phyloP scores from a whole-genome alignment of 35 echinoderm and acorn worm species.

The Stichopus chloronotus region DNA sequence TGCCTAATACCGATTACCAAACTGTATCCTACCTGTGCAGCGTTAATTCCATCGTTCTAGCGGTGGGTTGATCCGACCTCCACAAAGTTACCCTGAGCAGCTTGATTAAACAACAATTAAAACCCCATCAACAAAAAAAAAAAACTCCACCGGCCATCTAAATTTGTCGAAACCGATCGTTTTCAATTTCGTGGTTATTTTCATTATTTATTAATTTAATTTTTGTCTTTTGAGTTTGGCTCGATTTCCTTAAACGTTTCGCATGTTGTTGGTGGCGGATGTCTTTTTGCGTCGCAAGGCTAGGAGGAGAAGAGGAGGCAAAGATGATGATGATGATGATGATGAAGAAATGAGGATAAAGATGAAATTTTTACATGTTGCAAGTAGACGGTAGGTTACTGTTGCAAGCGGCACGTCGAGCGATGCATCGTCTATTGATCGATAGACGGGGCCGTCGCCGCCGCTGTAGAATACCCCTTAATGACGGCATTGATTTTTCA shows the following conservation, averaged over 20 bases:
- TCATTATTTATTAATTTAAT: neutral
- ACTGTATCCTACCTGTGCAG: no score
- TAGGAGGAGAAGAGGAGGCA: neutral
- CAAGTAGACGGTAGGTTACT: conserved; percentile 39
- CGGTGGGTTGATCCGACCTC: conserved; percentile 22
- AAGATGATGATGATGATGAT: neutral
- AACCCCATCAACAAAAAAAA: neutral
- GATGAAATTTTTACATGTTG: neutral
- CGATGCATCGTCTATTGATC: conserved; percentile 9
- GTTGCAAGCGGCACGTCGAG: neutral
- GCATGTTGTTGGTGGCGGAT: neutral
- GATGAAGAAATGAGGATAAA: neutral
- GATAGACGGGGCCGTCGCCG: conserved; percentile 2
- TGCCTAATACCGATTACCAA: no score
- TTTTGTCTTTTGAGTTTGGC: neutral
- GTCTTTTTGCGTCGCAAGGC: neutral
- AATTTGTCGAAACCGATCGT: neutral
- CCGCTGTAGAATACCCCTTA: conserved; percentile 10
- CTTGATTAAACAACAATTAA: conserved; percentile 60
- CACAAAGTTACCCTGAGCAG: conserved; percentile 21
- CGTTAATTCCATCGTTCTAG: neutral
- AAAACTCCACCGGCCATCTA: neutral
- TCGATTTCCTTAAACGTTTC: neutral
- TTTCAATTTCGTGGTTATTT: conserved; percentile 38
- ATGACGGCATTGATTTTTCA: conserved; percentile 55